Evolutionary conservation across 2,113 vertebrate species (phyloP).

Genomic region (Saguinus imperator): DNA sequence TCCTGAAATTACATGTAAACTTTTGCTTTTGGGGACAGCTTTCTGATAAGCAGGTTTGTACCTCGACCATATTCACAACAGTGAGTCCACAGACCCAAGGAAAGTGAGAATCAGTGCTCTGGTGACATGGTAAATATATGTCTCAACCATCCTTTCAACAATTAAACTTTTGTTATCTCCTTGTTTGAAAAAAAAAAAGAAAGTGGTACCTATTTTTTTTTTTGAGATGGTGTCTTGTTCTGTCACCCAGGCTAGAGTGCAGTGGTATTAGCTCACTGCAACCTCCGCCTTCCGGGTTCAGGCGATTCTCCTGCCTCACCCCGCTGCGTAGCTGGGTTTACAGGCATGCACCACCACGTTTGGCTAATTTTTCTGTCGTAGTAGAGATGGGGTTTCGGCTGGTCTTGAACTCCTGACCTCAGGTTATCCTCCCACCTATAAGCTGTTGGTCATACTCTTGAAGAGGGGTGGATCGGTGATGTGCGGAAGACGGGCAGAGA

Average conservation of each 20-base stretch:
- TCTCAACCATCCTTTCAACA: background rate
- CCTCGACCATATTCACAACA: background rate
- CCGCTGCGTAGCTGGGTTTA: too few relatives aligned
- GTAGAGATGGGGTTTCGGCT: too few relatives aligned
- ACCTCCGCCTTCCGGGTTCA: too few relatives aligned
- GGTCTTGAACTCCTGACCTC: too few relatives aligned
- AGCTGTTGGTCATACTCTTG: background rate
- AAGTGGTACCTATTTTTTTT: too few relatives aligned
- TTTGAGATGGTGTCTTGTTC: too few relatives aligned
- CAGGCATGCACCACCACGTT: too few relatives aligned
- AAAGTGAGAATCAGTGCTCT: slow-evolving; percentile 12
- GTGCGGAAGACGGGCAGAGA: background rate
- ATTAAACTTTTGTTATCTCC: background rate
- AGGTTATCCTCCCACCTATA: background rate
- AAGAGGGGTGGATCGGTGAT: background rate
- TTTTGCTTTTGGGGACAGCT: slow-evolving; percentile 15
- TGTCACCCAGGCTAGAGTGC: too few relatives aligned
- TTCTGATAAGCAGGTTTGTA: slow-evolving; percentile 44
- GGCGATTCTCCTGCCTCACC: too few relatives aligned
- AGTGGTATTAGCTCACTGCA: too few relatives aligned
- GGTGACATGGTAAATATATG: background rate
- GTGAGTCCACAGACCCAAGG: background rate
- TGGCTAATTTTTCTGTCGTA: too few relatives aligned
- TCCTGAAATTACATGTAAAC: background rate
- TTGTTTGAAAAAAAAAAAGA: background rate